Base-by-base conservation (phyloP, 53 echinoderm and acorn worm species). In the Paelopatides confundens region DNA sequence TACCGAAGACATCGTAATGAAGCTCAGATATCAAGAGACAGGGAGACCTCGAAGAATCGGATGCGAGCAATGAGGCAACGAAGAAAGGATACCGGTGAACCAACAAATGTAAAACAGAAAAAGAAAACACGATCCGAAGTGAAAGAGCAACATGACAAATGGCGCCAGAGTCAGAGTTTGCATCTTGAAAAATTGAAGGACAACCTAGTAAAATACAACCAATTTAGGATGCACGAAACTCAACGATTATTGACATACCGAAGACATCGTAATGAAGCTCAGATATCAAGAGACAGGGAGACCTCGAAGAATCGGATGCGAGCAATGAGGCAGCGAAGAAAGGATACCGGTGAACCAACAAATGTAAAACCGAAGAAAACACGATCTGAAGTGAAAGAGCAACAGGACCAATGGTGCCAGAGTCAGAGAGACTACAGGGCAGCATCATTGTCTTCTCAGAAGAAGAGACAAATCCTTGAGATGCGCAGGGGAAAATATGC, bases 91-190 rank as follows among this genome's bases (percentile, higher is more conserved):
- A 31, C 7, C 9, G 69, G 69, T 31, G 17, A 6, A 10, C 31
- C 69, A 3, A 17, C 17, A 9, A 34, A 8, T 6, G 69, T 33
- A 69, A 26, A 26, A 69, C 21, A 69, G 69, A 69, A n/a, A n/a
- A n/a, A 69, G 69, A 69, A 31, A 69, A 69, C 69, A 69, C 21
- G 69, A 69, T 29, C 69, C 31, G 69, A 69, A 69, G 69, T 69
- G 34, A 69, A 6, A 18, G 69, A 69, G 28, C 69, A 69, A 69
- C 69, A 29, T 10, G 69, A 69, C 28, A 69, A 69, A 69, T 69
- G 69, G 69, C 69, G 35, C 17, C 29, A 28, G 69, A 7, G 28
- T 69, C 69, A 69, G 69, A 69, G 8, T n/a, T n/a, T n/a, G n/a
- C n/a, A n/a, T n/a, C n/a, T n/a, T n/a, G n/a, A 40, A 11, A 40